A percentile compares a stretch with the other conserved stretches of the same genome.
phyloP scores from a whole-genome alignment of 2,113 vertebrate species.

The Charina bottae region DNA sequence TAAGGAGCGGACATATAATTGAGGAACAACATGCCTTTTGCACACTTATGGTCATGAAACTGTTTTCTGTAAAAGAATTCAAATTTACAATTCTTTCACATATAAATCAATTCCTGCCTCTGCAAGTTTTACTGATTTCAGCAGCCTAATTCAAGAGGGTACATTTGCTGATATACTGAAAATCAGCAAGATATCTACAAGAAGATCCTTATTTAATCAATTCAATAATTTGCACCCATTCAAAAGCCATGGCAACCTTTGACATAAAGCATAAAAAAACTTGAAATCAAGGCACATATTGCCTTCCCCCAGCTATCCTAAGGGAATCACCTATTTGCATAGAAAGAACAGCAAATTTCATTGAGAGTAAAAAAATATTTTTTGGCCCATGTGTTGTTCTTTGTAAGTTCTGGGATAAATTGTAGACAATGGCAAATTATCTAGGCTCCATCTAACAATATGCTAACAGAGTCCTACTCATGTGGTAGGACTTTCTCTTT shows the following conservation, averaged over 20 bases:
- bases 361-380: not conserved
- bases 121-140: no score
- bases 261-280: no score
- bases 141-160: no score
- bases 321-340: not conserved
- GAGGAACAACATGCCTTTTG: no score
- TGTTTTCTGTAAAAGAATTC: no score
- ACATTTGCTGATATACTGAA: no score
- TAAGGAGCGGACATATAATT: no score
- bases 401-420: not conserved
- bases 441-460: not conserved
- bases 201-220: not conserved
- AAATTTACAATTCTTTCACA: no score
- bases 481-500: not conserved
- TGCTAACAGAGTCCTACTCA: not conserved
- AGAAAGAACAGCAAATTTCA: not conserved
- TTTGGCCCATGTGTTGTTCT: not conserved
- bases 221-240: no score
- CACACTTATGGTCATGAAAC: no score
- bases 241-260: no score
- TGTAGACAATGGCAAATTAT: not conserved
- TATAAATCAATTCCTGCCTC: no score
- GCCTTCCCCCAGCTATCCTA: not conserved
- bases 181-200: not conserved
- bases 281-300: not conserved